Percentiles rank a stretch among this genome's conserved stretches.
Evolutionary conservation across 1,140 invertebrate species (phyloP).

Genomic region (Drosophila ambigua): DNA sequence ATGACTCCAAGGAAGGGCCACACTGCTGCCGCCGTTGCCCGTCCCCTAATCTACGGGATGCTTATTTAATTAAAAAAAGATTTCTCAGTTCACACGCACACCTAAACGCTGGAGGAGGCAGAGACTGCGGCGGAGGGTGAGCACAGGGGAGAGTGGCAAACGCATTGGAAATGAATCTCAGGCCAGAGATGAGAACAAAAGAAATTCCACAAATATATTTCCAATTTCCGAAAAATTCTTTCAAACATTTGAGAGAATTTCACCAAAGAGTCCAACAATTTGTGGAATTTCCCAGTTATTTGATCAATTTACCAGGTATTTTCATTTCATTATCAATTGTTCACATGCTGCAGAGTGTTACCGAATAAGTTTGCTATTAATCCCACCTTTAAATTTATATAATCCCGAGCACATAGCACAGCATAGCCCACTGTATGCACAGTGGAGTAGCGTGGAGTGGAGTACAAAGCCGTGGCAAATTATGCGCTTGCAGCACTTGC

Average conservation of each 20-base stretch:
- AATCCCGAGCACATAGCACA: no score
- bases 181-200: background rate
- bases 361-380: no score
- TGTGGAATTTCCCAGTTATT: no score
- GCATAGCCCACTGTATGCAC: conserved; percentile 39
- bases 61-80: conserved; percentile 82
- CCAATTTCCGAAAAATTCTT: no score
- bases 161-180: background rate
- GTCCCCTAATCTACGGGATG: conserved; percentile 46
- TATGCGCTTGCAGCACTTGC: conserved; percentile 68
- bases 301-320: no score
- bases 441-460: background rate
- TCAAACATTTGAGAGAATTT: no score
- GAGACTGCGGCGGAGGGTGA: background rate
- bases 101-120: no score
- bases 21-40: conserved; percentile 2
- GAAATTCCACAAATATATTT: no score
- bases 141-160: background rate
- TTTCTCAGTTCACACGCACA: conserved; percentile 44
- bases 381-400: no score
- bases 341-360: no score
- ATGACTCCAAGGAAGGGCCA: conserved; percentile 28
- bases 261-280: no score
- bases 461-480: conserved; percentile 42
- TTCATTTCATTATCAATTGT: no score